phyloP scores from a whole-genome alignment of 2,113 vertebrate genomes.

The Tor tambroides region DNA sequence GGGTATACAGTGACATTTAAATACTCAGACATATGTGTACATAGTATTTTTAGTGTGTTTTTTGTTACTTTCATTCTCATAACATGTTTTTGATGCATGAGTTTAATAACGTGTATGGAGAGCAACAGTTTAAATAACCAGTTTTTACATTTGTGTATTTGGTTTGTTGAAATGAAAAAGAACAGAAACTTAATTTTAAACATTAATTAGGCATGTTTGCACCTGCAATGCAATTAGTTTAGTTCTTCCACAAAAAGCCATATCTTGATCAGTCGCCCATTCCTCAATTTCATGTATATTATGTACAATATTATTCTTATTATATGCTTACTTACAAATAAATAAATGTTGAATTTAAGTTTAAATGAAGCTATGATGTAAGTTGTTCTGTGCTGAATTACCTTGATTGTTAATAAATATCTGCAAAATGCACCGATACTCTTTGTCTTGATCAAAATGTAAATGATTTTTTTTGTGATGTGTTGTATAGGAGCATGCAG shows the following conservation, averaged over 20 bases:
- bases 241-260: too few relatives aligned
- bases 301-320: too few relatives aligned
- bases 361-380: too few relatives aligned
- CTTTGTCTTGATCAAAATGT: background rate
- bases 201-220: too few relatives aligned
- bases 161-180: background rate
- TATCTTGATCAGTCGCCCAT: too few relatives aligned
- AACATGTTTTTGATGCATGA: background rate
- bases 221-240: too few relatives aligned
- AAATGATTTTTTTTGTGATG: background rate
- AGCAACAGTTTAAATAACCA: background rate
- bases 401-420: too few relatives aligned
- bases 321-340: too few relatives aligned
- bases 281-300: too few relatives aligned
- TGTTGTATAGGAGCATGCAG: slow-evolving; percentile 88
- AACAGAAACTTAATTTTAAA: background rate
- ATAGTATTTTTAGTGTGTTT: background rate
- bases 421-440: too few relatives aligned
- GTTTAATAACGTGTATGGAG: background rate
- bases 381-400: too few relatives aligned
- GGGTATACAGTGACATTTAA: slow-evolving; percentile 30
- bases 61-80: background rate
- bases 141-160: background rate
- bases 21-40: background rate
- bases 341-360: too few relatives aligned